Conservation (phyloP, 2,113 vertebrate genomes). For the Galbula dea region DNA sequence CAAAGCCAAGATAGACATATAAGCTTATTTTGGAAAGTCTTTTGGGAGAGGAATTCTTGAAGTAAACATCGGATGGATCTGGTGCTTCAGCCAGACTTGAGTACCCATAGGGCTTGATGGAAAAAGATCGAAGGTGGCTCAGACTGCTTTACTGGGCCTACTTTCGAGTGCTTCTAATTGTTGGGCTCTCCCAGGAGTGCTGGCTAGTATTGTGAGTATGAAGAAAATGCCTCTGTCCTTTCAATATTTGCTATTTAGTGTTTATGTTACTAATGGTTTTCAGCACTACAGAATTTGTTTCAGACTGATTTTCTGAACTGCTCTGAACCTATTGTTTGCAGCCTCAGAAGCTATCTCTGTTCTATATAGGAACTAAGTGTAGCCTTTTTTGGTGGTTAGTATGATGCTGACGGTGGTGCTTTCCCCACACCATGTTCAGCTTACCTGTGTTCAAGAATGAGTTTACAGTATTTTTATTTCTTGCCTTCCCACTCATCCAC, state of each 20-base stretch:
- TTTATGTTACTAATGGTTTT: background rate
- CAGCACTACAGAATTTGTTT: background rate
- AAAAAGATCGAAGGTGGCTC: background rate
- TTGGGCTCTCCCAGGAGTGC: background rate
- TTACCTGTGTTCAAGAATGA: background rate
- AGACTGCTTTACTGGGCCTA: background rate
- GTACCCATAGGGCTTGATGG: background rate
- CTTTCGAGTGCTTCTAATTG: background rate
- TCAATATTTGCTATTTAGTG: background rate
- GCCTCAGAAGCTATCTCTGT: background rate
- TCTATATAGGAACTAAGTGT: accelerated
- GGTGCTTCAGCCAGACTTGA: background rate
- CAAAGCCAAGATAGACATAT: slow-evolving; percentile 4
- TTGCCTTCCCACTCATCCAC: background rate
- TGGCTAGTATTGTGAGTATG: background rate
- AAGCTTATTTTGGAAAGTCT: background rate
- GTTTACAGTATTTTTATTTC: background rate
- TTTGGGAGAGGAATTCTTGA: background rate
- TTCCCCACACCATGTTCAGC: background rate
- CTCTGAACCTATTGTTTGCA: background rate
- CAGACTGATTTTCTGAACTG: background rate
- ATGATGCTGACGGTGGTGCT: background rate
- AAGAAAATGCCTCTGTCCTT: background rate
- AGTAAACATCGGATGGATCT: background rate
- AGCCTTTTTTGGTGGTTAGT: background rate